These are phyloP conservation scores for Malacosoma neustria DNA, from an alignment of 2,888 invertebrate genomes.

Conservation along the genomic window DNA sequence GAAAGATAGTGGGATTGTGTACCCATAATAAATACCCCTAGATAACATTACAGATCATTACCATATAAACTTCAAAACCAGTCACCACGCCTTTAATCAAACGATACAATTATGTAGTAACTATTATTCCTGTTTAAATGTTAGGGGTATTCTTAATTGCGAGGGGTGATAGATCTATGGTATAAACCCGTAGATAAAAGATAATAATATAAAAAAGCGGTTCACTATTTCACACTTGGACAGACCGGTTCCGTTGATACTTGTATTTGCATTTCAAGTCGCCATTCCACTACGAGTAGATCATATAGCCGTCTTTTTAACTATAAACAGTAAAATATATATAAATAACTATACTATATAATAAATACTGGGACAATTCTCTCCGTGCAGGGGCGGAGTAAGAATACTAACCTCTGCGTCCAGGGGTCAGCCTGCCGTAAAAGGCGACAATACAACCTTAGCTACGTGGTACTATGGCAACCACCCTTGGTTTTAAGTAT, in stretches of 20 bases:
- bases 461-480: too few relatives aligned
- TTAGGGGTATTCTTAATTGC: constrained; percentile 14
- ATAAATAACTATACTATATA: too few relatives aligned
- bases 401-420: too few relatives aligned
- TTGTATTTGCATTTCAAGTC: constrained; percentile 41
- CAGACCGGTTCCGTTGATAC: constrained; percentile 42
- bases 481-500: too few relatives aligned
- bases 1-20: too few relatives aligned
- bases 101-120: constrained; percentile 17
- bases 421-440: too few relatives aligned
- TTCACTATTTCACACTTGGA: constrained; percentile 18
- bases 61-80: constrained; percentile 18
- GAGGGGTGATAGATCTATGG: constrained; percentile 8
- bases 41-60: not conserved
- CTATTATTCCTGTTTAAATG: constrained; percentile 16
- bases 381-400: too few relatives aligned
- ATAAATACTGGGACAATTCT: too few relatives aligned
- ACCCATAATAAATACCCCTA: not conserved
- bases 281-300: constrained; percentile 25
- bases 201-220: not conserved
- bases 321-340: too few relatives aligned
- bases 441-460: too few relatives aligned
- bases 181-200: not conserved
- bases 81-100: constrained; percentile 30
- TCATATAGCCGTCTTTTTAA: constrained; percentile 19